Base-by-base conservation (phyloP, 2,797 vertebrate genomes). In the Enteromius trimaculatus region DNA sequence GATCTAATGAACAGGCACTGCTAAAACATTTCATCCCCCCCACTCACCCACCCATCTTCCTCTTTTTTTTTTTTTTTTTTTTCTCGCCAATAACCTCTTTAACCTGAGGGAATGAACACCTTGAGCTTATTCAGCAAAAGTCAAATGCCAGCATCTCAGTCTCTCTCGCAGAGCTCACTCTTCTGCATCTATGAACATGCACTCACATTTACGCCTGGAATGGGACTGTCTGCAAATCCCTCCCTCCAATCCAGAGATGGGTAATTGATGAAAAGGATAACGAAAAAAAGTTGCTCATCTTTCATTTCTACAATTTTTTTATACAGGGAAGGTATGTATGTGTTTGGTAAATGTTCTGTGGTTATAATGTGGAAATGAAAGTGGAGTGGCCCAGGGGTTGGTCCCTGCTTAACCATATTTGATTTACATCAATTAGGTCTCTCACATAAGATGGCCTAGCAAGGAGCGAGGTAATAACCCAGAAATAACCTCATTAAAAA, bases 401-500 rank as follows among this genome's bases (percentile, higher is more conserved):
- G 92, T 93, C 94, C 93, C 93, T 91, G 93, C 94, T 88, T 91
- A 95, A 95, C 93, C 92, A 91, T 95, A 95, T 97, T 96, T 98
- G 96, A 98, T 97, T 98, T 96, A 97, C 96, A 96, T 98, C 96
- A 96, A 95, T 98, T 98, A 97, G 93, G 93, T 93, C 93, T 92
- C 95, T 95, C 95, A 93, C 96, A 96, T 96, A 97, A 97, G 97
- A 96, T 97, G 96, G 95, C 95, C 94, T 95, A 96, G 96, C 96
- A 95, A 94, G 95, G 96, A 95, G 95, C 89, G 96, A 96, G 96
- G 96, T 98, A 98, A 99, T 98, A 98, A 98, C 96, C 97, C 97
- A 97, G 97, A 98, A 98, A 99, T 98, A 98, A 98, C 96, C 97
- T 98, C 96, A 96, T 98, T 98, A 98, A 95, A 88, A 96, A 94